These are phyloP conservation scores for Conus ventricosus DNA, from an alignment of 1,140 invertebrate species.

Conservation along the genomic window DNA sequence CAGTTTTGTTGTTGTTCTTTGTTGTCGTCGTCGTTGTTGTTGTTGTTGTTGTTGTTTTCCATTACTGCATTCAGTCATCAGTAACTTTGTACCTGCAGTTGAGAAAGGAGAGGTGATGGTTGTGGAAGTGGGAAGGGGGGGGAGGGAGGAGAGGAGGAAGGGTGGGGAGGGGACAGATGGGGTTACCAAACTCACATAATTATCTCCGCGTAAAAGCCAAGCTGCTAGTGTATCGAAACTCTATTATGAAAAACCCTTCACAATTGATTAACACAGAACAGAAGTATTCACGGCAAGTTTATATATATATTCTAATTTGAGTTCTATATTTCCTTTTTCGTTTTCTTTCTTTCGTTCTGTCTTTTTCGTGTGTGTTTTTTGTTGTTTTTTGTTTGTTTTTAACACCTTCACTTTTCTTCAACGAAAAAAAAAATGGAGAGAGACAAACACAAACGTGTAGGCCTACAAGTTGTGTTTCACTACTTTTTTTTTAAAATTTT, in stretches of 20 bases:
- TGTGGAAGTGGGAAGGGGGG: too few species aligned
- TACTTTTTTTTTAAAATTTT: not conserved
- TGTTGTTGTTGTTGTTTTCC: not conserved
- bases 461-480: too few species aligned
- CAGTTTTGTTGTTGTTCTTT: too few species aligned
- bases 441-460: too few species aligned
- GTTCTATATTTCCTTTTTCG: too few species aligned
- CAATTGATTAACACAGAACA: too few species aligned
- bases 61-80: not conserved
- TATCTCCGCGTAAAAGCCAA: not conserved
- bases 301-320: too few species aligned
- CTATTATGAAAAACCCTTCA: too few species aligned
- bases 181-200: not conserved
- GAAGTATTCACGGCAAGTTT: too few species aligned
- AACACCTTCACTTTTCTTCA: not conserved
- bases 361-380: not conserved
- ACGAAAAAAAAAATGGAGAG: too few species aligned
- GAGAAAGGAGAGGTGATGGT: not conserved
- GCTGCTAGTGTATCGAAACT: too few species aligned
- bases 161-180: not conserved
- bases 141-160: too few species aligned
- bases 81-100: not conserved
- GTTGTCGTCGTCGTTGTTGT: not conserved
- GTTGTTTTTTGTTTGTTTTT: not conserved
- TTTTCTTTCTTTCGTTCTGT: not conserved